Conservation (phyloP, 1,140 invertebrate genomes). For the Bactericera cockerelli region DNA sequence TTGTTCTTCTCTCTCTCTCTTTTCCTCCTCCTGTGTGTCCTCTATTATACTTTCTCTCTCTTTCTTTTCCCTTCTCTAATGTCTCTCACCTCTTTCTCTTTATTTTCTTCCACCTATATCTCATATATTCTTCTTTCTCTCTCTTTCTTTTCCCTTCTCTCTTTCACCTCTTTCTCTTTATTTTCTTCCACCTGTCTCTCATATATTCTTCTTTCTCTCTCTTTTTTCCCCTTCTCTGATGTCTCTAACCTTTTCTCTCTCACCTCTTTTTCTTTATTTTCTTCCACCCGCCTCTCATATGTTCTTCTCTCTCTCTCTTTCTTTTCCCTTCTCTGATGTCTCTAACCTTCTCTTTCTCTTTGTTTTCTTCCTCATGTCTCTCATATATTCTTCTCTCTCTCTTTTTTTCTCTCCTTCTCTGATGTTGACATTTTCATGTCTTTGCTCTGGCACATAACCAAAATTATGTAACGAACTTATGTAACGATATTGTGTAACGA, state of each 20-base stretch:
- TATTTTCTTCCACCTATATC: constrained; percentile 28
- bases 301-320: constrained; percentile 11
- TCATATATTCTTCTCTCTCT: constrained; percentile 14
- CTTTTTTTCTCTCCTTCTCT: constrained; percentile 12
- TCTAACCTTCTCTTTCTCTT: constrained; percentile 25
- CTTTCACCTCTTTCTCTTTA: constrained; percentile 16
- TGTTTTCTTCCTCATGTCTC: no score
- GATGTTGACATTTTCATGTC: no score
- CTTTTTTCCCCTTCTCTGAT: no score
- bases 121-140: constrained; percentile 11
- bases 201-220: constrained; percentile 28
- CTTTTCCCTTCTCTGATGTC: no score
- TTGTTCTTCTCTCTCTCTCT: no score
- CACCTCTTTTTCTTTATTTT: no score
- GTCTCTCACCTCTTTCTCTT: no score
- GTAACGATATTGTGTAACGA: no score
- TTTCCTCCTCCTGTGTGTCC: no score
- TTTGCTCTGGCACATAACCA: no score
- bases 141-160: no score
- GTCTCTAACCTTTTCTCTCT: constrained; percentile 20
- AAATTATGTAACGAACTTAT: no score
- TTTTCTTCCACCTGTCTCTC: constrained; percentile 11
- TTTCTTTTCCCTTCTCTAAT: constrained; percentile 28
- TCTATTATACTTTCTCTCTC: constrained; percentile 8
- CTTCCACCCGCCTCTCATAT: constrained; percentile 14